These are phyloP conservation scores for Gandaritis pyraliata DNA, from an alignment of 2,888 invertebrate genomes.

Conservation along the genomic window DNA sequence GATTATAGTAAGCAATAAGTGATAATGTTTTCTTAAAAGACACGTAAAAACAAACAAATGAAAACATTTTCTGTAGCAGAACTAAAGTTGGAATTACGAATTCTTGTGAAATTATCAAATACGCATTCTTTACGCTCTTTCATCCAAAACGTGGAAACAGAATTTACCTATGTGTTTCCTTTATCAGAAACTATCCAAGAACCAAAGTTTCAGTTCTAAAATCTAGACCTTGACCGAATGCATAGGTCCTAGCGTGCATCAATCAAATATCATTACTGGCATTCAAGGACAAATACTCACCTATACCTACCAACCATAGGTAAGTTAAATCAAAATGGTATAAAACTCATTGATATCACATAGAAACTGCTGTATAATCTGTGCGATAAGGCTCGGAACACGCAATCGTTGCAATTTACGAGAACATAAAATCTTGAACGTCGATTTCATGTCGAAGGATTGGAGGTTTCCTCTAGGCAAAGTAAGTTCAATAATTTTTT, in stretches of 20 bases:
- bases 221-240: slow-evolving; percentile 23
- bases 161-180: no score
- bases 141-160: no score
- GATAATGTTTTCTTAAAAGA: no score
- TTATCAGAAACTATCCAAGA: no score
- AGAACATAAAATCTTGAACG: slow-evolving; percentile 30
- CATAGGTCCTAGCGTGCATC: slow-evolving; percentile 30
- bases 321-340: slow-evolving; percentile 4
- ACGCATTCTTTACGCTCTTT: no score
- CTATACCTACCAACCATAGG: not conserved
- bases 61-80: no score
- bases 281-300: slow-evolving; percentile 32
- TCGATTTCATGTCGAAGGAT: slow-evolving; percentile 23
- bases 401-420: slow-evolving; percentile 59
- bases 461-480: slow-evolving; percentile 12
- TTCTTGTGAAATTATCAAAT: no score
- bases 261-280: slow-evolving; percentile 35
- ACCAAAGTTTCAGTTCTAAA: not conserved
- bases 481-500: no score
- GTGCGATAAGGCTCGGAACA: slow-evolving; percentile 36
- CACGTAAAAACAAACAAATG: no score
- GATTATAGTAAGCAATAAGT: no score
- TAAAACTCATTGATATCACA: slow-evolving; percentile 27
- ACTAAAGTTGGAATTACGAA: no score
- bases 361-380: slow-evolving; percentile 12